Evolutionary conservation across 2,888 invertebrate species (phyloP).

Genomic region (Subacronicta megacephala): DNA sequence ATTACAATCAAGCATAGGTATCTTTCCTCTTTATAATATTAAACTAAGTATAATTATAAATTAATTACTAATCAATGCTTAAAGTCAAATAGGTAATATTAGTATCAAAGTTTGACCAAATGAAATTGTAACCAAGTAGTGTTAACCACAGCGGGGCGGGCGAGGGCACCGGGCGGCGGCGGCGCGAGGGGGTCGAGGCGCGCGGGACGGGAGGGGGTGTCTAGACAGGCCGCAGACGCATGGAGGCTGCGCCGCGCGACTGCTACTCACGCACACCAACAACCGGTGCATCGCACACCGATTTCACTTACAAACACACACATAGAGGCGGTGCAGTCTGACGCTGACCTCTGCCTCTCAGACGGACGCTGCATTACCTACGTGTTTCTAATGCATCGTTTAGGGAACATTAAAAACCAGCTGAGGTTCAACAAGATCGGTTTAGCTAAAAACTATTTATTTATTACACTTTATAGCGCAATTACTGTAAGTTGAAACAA

Average conservation of each 20-base stretch:
- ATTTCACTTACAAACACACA: conserved; percentile 66
- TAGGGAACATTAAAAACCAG: conserved; percentile 30
- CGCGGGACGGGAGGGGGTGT: conserved; percentile 72
- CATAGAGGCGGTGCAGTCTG: conserved; percentile 62
- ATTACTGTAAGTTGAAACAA: too few species aligned
- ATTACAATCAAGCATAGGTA: too few species aligned
- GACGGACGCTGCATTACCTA: conserved; percentile 69
- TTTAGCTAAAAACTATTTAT: too few species aligned
- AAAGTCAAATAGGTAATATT: conserved; percentile 44
- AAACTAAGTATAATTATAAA: too few species aligned
- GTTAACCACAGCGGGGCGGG: conserved; percentile 56
- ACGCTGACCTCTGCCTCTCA: conserved; percentile 76
- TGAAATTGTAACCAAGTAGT: conserved; percentile 61
- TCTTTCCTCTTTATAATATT: too few species aligned
- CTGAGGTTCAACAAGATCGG: too few species aligned
- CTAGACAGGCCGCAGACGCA: conserved; percentile 89
- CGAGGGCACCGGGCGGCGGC: conserved; percentile 31
- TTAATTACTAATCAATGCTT: neutral
- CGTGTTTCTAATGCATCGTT: conserved; percentile 48
- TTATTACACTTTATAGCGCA: too few species aligned
- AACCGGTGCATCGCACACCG: conserved; percentile 74
- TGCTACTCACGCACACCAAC: conserved; percentile 72
- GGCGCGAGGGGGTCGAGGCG: conserved; percentile 46
- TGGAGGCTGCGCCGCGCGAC: conserved; percentile 85
- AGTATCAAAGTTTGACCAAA: conserved; percentile 60